phyloP scores from a whole-genome alignment of 2,113 vertebrate genomes.

The Forbesichthys agassizii region DNA sequence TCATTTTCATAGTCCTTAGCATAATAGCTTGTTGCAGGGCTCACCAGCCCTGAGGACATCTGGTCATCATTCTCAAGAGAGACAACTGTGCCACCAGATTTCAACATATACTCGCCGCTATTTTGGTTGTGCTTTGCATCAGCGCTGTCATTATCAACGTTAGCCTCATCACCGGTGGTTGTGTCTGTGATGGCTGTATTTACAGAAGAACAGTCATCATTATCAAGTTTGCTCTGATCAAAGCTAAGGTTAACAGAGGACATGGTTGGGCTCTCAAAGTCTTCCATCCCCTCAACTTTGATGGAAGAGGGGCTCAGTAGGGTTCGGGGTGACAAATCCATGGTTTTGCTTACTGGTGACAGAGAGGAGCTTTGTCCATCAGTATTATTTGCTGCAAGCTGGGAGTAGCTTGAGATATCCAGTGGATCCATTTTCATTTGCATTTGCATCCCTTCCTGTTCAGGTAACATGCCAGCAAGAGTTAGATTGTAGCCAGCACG shows the following conservation, averaged over 20 bases:
- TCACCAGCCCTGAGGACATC: conserved; percentile 94
- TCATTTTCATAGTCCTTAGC: conserved; percentile 97
- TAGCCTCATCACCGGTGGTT: conserved; percentile 97
- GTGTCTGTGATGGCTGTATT: conserved; percentile 98
- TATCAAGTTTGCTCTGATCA: conserved; percentile 95
- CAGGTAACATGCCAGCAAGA: conserved; percentile 88
- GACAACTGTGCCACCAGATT: conserved; percentile 85
- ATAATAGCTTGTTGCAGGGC: conserved; percentile 94
- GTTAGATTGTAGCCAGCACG: conserved; percentile 95
- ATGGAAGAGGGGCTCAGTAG: conserved; percentile 96
- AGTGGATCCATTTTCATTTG: conserved; percentile 92
- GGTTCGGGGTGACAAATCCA: conserved; percentile 92
- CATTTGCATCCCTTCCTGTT: conserved; percentile 88
- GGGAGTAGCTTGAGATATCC: conserved; percentile 85
- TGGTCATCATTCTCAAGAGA: conserved; percentile 94
- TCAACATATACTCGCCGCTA: conserved; percentile 87
- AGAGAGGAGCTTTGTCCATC: conserved; percentile 91
- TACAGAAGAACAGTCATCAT: conserved; percentile 98
- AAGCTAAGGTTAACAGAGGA: conserved; percentile 93
- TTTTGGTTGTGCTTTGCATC: conserved; percentile 88
- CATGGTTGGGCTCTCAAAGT: conserved; percentile 93
- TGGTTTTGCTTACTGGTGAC: conserved; percentile 90
- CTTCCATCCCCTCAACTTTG: conserved; percentile 97
- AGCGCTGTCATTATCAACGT: conserved; percentile 92
- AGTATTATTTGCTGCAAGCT: conserved; percentile 81